Evolutionary conservation across 2,888 invertebrate genomes (phyloP), one percentile per base, ranked within the genome.

Genomic region (Tetranychus truncatus): DNA sequence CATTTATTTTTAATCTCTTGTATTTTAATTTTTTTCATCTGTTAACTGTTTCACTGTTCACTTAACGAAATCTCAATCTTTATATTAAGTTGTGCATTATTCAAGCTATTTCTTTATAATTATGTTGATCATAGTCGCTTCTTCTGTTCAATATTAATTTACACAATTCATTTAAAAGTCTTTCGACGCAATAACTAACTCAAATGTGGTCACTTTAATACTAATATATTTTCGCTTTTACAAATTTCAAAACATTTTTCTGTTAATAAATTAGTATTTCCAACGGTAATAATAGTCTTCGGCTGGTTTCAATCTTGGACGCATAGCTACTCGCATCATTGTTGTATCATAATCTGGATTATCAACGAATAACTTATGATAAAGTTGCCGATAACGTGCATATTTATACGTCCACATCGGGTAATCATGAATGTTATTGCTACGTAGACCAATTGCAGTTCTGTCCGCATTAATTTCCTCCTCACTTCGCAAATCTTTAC

Each of bases 261-360:
- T 55, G 55, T 15, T 55, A 55, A 9, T 55, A 9, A 18, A 9
- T 69, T 24, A 69, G 34, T 69, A 69, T 69, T 69, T 69, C 69
- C 69, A 69, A 20, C 20, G 34, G 20, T 24, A 24, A 69, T 69
- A 69, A 24, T 20, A 69, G 20, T 20, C 21, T 24, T 69, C 69
- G 9, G 69, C 69, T 20, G 69, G 69, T 69, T 20, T 69, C 20
- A 69, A 20, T 1, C 24, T 18, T 20, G 69, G 69, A 69, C 20
- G 20, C 11, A 69, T n/a, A 6, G 11, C 21, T 21, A 69, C 11
- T 69, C 69, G n/a, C 69, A 20, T 24, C 69, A 69, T 24, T 69
- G 11, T 69, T n/a, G 69, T 20, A 20, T 69, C 21, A 69, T 69
- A 69, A 21, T 69, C 69, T 21, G 69, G 69, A 69, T 69, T 69